Evolutionary conservation across 2,113 vertebrate genomes (phyloP), one percentile per base, ranked within the genome.

Genomic region (Grantiella picta): DNA sequence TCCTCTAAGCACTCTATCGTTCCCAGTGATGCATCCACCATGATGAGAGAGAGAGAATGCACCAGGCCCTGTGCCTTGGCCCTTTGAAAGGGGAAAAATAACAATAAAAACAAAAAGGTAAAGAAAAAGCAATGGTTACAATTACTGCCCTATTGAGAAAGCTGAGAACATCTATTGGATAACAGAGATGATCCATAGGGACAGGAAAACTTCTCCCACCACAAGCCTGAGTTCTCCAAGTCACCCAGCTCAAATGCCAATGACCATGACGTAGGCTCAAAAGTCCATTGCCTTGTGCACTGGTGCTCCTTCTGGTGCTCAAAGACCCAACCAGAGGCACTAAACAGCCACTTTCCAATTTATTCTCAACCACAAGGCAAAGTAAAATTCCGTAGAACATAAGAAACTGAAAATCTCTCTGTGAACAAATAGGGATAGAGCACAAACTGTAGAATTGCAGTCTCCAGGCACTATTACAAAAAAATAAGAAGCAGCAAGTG

Each of bases 1-100:
- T 99, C 99, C 92, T 99, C 99, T 54, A 99, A 98, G 97, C 99
- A 99, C 78, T 99, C 98, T 93, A 99, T 97, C 1, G 98, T 98
- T 94, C 98, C 99, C 66, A 98, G 90, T 1, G 99, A 99, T 3
- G 99, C 98, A 82, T 99, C 98, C 57, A 99, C 97, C 97, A 99
- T 98, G 87, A 99, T 97, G 86, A 99, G 97, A 35, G 98, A 99
- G 49, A 99, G 97, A 94, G 98, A 99, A 59, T 98, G 98, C 89
- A 99, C 98, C 81, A 99, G 98, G 90, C 86, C 92, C 87, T 99
- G 98, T 42, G 99, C 98, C 94, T 98, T 98, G 66, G 95, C 96
- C 97, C 99, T 99, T 94, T 35, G 57, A 57, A 33, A 78, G n/a
- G 50, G 10, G 59, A 27, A 49, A 81, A 86, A 84, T 4, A 84